Evolutionary conservation across 1,140 invertebrate genomes (phyloP).

Genomic region (Anagrus nilaparvatae): DNA sequence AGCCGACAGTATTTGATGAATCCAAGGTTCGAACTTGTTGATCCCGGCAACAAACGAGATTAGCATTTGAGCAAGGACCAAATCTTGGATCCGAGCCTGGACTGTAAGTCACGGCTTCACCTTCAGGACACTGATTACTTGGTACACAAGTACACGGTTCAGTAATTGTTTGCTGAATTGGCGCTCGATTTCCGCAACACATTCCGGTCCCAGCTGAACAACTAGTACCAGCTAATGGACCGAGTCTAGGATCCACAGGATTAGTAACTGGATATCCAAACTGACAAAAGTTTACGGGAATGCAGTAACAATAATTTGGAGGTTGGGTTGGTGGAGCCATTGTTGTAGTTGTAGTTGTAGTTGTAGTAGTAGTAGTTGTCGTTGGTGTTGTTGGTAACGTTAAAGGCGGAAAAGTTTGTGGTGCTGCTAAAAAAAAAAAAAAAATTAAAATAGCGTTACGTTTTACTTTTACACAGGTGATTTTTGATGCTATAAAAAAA

Average conservation of each 20-base stretch:
- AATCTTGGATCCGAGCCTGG: constrained; percentile 31
- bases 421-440: too few relatives aligned
- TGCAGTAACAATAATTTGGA: not conserved
- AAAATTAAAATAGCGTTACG: too few relatives aligned
- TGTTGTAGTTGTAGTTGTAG: constrained; percentile 4
- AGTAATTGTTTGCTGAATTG: constrained; percentile 18
- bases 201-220: constrained; percentile 7
- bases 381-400: constrained; percentile 4
- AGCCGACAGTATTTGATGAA: not conserved
- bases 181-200: not conserved
- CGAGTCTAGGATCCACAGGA: constrained; percentile 11
- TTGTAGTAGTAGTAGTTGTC: constrained; percentile 1
- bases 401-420: too few relatives aligned
- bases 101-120: constrained; percentile 18
- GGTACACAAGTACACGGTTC: constrained; percentile 29
- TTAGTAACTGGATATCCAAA: not conserved
- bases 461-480: too few relatives aligned
- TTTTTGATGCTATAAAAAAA: too few relatives aligned
- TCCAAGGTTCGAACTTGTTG: constrained; percentile 6
- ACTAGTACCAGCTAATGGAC: constrained; percentile 21
- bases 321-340: not conserved
- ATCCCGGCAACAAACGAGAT: constrained; percentile 30
- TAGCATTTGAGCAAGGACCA: constrained; percentile 20
- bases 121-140: constrained; percentile 20
- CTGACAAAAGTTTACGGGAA: not conserved